A percentile compares a stretch with the other conserved stretches of the same genome.
phyloP scores from a whole-genome alignment of 2,888 invertebrate species.

The Axea sp. region DNA sequence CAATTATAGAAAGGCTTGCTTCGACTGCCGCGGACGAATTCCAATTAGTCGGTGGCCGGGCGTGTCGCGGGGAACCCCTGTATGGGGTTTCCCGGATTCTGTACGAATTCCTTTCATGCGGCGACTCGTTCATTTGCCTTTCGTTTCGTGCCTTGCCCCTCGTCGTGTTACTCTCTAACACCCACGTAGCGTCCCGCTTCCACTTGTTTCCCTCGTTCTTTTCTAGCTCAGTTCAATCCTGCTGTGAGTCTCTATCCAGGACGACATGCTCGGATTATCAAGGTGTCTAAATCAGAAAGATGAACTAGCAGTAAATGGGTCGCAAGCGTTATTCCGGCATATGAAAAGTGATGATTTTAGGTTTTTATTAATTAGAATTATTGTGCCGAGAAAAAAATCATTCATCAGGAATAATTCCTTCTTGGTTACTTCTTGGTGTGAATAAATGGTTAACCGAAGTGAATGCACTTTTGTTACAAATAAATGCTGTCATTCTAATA shows the following conservation, averaged over 20 bases:
- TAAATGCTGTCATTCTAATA: no score
- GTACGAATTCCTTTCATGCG: conserved; percentile 79
- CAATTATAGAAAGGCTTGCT: conserved; percentile 79
- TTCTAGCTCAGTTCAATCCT: conserved; percentile 49
- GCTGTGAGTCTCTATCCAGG: conserved; percentile 60
- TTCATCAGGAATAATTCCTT: no score
- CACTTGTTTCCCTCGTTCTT: conserved; percentile 58
- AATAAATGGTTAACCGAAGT: no score
- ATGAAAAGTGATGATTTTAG: conserved; percentile 7
- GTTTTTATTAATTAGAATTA: conserved; percentile 17
- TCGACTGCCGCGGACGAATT: conserved; percentile 79
- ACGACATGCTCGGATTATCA: conserved; percentile 72
- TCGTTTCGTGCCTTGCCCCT: conserved; percentile 70
- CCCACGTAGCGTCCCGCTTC: conserved; percentile 51
- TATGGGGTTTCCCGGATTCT: conserved; percentile 79
- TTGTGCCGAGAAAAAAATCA: no score
- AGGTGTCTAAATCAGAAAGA: conserved; percentile 73
- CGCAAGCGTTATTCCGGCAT: no score
- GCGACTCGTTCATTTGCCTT: conserved; percentile 78
- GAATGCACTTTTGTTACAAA: no score
- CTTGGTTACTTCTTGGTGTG: no score
- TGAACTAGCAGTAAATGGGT: conserved; percentile 67
- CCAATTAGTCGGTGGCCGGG: conserved; percentile 78
- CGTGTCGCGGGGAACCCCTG: conserved; percentile 75
- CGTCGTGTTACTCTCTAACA: conserved; percentile 62